Evolutionary conservation across 37 sponge, comb jelly and placozoan species (phyloP), one percentile per base, ranked within the genome.

Genomic region (Chondrosia reniformis): DNA sequence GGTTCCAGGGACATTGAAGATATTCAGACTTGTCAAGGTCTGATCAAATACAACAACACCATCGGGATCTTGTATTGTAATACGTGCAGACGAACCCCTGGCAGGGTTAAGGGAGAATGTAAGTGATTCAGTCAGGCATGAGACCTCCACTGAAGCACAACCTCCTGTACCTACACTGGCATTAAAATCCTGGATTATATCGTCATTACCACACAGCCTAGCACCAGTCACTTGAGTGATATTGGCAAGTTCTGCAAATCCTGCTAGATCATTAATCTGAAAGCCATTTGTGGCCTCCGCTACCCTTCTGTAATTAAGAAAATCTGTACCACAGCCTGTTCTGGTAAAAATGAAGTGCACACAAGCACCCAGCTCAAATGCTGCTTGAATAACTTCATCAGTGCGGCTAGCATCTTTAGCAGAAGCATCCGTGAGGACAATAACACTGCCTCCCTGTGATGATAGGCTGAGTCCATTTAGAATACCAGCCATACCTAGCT

Each of bases 351-450:
- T 34, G n/a, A 77, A 77, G 33, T 77, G 77, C 2, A 77, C 38
- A 32, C 19, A 40, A 37, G 22, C 59, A 34, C 33, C 38, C n/a
- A 57, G 37, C 33, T 55, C 12, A 33, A 13, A 39, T 38, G 77
- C 77, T 33, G 32, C 38, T 34, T 31, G 10, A 56, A 77, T 77
- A 1, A 56, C 77, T 37, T 55, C 40, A 57, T 57, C 9, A 36
- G 58, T 77, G n/a, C 28, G 34, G 40, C 0, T 2, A 34, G 2
- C 33, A 32, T 77, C 77, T 33, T 52, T 25, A 10, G 77, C 59
- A 33, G 77, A 77, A 32, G 77, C 77, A 77, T 77, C 77, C 13
- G 77, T 77, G 57, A 77, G 77, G 5, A 77, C 41, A 77, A 77
- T 77, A 62, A 77, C 28, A 5, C 58, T 34, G 28, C 59, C 56